Base-by-base conservation (phyloP, 2,888 invertebrate genomes). In the Odontocerum albicorne region DNA sequence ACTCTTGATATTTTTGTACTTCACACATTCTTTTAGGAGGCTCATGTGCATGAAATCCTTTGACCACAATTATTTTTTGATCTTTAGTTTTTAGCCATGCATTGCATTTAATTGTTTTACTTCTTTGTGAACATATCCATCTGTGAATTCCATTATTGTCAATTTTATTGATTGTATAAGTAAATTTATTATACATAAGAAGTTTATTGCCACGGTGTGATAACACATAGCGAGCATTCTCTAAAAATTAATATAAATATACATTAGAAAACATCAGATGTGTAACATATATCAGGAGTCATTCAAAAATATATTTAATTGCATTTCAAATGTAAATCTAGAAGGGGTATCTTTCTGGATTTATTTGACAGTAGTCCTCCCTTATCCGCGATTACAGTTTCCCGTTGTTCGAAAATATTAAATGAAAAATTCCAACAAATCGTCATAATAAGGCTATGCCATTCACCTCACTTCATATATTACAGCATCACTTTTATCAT, bases 71-170 rank as follows among this genome's bases (percentile, higher is more conserved):
- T 27, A 73, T 70, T 10, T 47, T 32, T 2, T 64, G 66, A 4
- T 70, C 64, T 3, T 67, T 57, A 1, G 72, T 72, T 33, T 66
- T 66, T 42, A 73, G 60, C 13, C 69, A 67, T 0, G 70, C 69
- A 20, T 64, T 65, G 49, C 71, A 71, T 44, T 60, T 66, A 4
- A 32, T 21, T 4, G 66, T 66, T 1, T 65, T 57, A 4, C 63
- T 63, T 22, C 66, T 65, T 27, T 69, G 65, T 12, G 65, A 60
- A 56, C 71, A 71, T 27, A 66, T 67, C 71, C 70, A 71, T 42
- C 69, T 60, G 10, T 32, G 19, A 15, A 12, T 27, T 12, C 49
- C 49, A n/a, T 17, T 12, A 4, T 27, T 32, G 15, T 49, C 49
- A 3, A 32, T 6, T 2, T n/a, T 16, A 21, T 40, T 49, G n/a